Conservation (phyloP, 2,797 vertebrate genomes). For the Bufotes viridis region DNA sequence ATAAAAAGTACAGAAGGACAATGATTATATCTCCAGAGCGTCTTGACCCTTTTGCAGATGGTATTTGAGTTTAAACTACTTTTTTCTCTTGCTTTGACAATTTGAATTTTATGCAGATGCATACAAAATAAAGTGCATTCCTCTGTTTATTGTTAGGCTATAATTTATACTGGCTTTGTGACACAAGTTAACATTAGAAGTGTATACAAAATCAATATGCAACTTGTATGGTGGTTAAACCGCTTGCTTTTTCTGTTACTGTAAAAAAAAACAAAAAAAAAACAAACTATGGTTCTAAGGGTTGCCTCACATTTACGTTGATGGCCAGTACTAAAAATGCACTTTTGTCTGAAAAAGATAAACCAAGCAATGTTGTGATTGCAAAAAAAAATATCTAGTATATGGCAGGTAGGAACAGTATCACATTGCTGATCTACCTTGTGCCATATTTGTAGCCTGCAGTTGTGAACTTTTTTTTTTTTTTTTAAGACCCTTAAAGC, state of each 20-base stretch:
- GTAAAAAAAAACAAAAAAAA: too few relatives aligned
- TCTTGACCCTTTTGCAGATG: slow-evolving; percentile 98
- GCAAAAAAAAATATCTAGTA: background rate
- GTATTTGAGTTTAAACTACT: slow-evolving; percentile 83
- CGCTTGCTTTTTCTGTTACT: background rate
- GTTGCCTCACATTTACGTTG: background rate
- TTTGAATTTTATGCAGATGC: background rate
- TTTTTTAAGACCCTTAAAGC: background rate
- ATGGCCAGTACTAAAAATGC: background rate
- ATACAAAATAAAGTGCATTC: background rate
- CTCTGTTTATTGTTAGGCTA: background rate
- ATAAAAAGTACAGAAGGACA: slow-evolving; percentile 93
- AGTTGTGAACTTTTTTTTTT: too few relatives aligned
- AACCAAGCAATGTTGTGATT: background rate
- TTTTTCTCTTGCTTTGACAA: slow-evolving; percentile 65
- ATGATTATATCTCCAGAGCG: slow-evolving; percentile 99
- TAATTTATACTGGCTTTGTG: background rate
- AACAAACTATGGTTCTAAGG: background rate
- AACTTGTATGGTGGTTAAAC: background rate
- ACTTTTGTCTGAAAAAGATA: background rate
- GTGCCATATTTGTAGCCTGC: too few relatives aligned
- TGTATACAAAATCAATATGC: background rate
- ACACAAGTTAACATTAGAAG: background rate
- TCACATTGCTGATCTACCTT: background rate
- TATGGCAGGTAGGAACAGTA: background rate